phyloP scores from a whole-genome alignment of 1,140 invertebrate species.

The Bombus picipes region DNA sequence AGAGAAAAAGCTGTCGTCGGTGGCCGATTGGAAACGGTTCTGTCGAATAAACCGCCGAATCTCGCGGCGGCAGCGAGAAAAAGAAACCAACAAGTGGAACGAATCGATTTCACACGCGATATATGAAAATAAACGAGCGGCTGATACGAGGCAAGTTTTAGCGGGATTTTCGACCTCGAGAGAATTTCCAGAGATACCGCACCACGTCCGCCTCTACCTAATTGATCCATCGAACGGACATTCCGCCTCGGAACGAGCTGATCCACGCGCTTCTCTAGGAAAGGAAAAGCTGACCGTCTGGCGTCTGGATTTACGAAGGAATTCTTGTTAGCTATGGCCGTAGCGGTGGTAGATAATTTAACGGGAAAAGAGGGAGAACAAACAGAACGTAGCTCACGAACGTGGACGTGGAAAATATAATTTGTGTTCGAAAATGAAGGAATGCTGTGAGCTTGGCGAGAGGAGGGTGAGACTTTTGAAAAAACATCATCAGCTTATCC shows the following conservation, averaged over 20 bases:
- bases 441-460: too few species aligned
- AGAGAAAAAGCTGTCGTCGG: not conserved
- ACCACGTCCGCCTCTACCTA: not conserved
- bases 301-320: not conserved
- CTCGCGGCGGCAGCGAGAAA: not conserved
- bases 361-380: too few species aligned
- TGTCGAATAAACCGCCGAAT: not conserved
- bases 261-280: not conserved
- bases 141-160: not conserved
- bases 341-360: too few species aligned
- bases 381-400: too few species aligned
- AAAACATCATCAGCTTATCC: conserved; percentile 36
- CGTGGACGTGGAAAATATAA: too few species aligned
- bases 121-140: not conserved
- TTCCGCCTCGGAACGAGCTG: not conserved
- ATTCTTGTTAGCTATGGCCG: not conserved
- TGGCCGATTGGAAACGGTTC: not conserved
- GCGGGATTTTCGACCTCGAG: not conserved
- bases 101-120: too few species aligned
- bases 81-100: not conserved
- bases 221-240: not conserved
- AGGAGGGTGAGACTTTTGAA: too few species aligned
- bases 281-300: not conserved
- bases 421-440: too few species aligned
- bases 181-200: too few species aligned